phyloP scores from a whole-genome alignment of 2,888 invertebrate species.

The Apamea anceps region DNA sequence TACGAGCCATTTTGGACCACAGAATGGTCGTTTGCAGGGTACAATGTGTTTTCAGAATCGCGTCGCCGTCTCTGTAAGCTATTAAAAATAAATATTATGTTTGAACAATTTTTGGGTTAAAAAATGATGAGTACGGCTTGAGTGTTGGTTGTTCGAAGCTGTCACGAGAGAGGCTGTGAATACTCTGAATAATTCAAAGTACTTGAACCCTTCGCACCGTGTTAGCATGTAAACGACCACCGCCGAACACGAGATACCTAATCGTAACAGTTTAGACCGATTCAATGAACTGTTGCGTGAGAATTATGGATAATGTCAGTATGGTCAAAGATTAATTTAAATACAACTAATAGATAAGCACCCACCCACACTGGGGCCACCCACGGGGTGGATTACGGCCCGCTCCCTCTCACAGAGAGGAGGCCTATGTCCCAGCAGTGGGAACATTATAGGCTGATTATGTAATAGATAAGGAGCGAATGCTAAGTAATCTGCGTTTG shows the following conservation, averaged over 20 bases:
- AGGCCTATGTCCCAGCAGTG: neutral
- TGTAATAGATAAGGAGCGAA: no score
- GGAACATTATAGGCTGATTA: neutral
- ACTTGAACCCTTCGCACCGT: slow-evolving; percentile 26
- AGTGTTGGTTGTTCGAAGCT: slow-evolving; percentile 11
- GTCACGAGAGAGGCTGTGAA: slow-evolving; percentile 12
- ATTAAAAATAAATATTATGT: slow-evolving; percentile 75
- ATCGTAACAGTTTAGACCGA: slow-evolving; percentile 31
- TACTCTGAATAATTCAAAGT: slow-evolving; percentile 46
- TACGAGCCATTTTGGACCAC: slow-evolving; percentile 83
- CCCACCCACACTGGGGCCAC: neutral
- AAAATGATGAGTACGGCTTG: slow-evolving; percentile 38
- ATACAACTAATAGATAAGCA: neutral
- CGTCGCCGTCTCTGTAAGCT: slow-evolving; percentile 64
- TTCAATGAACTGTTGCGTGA: slow-evolving; percentile 33
- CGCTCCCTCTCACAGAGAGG: neutral
- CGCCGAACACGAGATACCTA: slow-evolving; percentile 26
- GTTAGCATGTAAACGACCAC: slow-evolving; percentile 46
- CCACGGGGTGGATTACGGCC: neutral
- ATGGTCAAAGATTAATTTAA: neutral
- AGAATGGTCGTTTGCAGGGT: slow-evolving; percentile 80
- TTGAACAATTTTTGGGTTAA: slow-evolving; percentile 49
- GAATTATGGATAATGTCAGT: neutral
- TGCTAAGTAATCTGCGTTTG: neutral
- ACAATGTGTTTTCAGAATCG: slow-evolving; percentile 80